These are phyloP conservation scores for Greenwoodochromis staneri DNA, from an alignment of 2,113 vertebrate genomes.

Conservation along the genomic window DNA sequence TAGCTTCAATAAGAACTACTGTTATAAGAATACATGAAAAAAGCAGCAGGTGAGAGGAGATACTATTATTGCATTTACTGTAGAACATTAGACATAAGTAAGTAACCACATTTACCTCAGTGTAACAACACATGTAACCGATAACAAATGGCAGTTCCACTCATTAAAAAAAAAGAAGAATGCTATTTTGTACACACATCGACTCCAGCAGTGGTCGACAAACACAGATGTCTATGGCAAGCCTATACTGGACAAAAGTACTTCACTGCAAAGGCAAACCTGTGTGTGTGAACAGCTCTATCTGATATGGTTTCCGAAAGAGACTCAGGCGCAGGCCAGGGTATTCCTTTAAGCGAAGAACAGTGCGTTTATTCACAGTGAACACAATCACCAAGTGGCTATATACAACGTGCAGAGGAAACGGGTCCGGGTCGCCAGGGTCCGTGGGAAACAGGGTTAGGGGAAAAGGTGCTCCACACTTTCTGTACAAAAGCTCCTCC, in stretches of 20 bases:
- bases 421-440: no score
- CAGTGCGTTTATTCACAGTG: no score
- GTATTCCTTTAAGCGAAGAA: no score
- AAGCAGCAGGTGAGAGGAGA: background rate
- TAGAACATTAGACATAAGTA: background rate
- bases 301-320: no score
- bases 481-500: no score
- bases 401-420: no score
- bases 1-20: background rate
- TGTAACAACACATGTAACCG: background rate
- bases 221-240: background rate
- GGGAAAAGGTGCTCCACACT: no score
- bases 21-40: background rate
- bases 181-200: background rate
- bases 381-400: no score
- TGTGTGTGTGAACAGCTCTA: background rate
- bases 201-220: background rate
- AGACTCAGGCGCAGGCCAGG: no score
- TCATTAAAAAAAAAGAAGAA: accelerated
- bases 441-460: no score
- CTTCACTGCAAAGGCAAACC: background rate
- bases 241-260: accelerated
- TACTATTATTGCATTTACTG: background rate
- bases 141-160: background rate
- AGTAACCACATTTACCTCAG: background rate